Base-by-base conservation (phyloP, 2,888 invertebrate species). In the Arctia plantaginis region DNA sequence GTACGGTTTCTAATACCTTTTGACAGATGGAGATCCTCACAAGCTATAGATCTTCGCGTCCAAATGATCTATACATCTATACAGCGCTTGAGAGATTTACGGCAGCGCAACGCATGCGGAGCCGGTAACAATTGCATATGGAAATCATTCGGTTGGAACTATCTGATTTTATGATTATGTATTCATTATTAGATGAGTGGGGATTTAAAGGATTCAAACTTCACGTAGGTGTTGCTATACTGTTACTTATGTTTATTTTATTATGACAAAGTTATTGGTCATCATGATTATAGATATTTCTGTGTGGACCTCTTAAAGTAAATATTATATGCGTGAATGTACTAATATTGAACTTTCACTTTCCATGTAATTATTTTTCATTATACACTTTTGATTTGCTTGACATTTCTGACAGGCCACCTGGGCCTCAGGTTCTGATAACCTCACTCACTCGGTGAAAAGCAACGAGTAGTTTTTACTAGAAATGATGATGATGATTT, bases 1-100 rank as follows among this genome's bases (percentile, higher is more conserved):
- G 75, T 76, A 78, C 65, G 75, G 69, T 76, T 76, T 76, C 72
- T 75, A 64, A 77, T 72, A 76, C 74, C 80, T 78, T 79, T 79
- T 87, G 88, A 87, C 86, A 83, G 87, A 86, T 86, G 83, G 83
- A 87, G 89, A 89, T 87, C 85, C 77, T 76, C 66, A 76, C 75
- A 77, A 74, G 69, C 77, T 74, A 84, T 85, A 85, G 85, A 88
- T 89, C 88, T 88, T 84, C 82, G 85, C 85, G 87, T 86, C 87
- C 55, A 66, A 83, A 85, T 88, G 89, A 88, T 88, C 82, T 87
- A 89, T 88, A 80, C 85, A 84, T 86, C 84, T 77, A 84, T 85
- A 81, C 80, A 82, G 74, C 65, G 76, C 71, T 74, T 70, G 71
- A 72, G 75, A 82, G 85, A 88, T 89, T 87, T 87, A 86, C 55